Evolutionary conservation across 2,113 vertebrate species (phyloP), one percentile per base, ranked within the genome.

Genomic region (Hoplias malabaricus): DNA sequence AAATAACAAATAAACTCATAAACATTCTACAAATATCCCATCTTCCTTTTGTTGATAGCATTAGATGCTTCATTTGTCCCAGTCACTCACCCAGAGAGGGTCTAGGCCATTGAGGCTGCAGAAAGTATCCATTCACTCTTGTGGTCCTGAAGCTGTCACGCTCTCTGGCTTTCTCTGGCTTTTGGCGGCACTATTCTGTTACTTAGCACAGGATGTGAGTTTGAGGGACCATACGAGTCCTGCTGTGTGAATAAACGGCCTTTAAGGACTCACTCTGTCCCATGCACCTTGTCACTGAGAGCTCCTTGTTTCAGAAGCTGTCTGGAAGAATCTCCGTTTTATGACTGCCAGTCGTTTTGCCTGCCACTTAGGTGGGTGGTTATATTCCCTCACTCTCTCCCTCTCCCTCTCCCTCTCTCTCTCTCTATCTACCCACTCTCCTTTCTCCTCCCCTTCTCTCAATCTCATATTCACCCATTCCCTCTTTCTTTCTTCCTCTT

Each of bases 91-190:
- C 93, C 93, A 94, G 43, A 94, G 85, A 74, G 92, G 90, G 87
- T 94, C 93, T 88, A 94, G 90, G 83, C 93, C 93, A 82, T 91
- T 93, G 43, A 92, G 89, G 89, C 89, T 88, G 87, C 93, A 94
- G 69, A 94, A 91, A 86, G 87, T 89, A 87, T 94, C 93, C 93
- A 94, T 94, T 89, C 88, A 90, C 65, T 74, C 70, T 76, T 79
- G 70, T 78, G 84, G 85, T 90, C 79, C 88, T 88, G 90, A 82
- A 80, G 82, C 84, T 82, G 76, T 31, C 78, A 80, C 77, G 82
- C 82, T 84, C 76, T 40, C 83, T 29, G 78, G 69, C 82, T 87
- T 79, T 84, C 82, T 75, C 80, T 75, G 72, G 82, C 87, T 77
- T 76, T 84, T 83, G 78, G 79, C 11, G 67, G 59, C 53, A 59